Base-by-base conservation (phyloP, 2,797 vertebrate genomes). In the Muscicapa striata region DNA sequence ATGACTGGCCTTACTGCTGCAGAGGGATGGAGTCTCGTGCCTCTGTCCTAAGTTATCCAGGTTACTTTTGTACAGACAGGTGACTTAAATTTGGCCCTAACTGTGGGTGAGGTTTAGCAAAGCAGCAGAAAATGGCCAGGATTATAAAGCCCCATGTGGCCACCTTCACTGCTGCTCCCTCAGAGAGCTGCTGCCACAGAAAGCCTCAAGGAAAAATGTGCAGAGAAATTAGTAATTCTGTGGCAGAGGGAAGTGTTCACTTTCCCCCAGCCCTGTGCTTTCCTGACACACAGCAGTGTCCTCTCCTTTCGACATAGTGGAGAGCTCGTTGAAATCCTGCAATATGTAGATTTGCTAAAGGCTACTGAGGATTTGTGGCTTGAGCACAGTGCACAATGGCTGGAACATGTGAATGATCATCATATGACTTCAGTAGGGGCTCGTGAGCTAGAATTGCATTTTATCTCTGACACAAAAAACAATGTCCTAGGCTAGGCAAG, bases 351-450 rank as follows among this genome's bases (percentile, higher is more conserved):
- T 97, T 78, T 97, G 94, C 94, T 96, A 97, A 97, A 93, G 84
- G 97, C 96, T 87, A 83, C 93, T 66, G 67, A 84, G 74, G 66
- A 95, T 94, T 95, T 96, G 96, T 48, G 84, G 90, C 92, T 87
- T 30, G 83, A 87, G 90, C 91, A 96, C 85, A 97, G 97, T 94
- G 97, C 97, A 98, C 97, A 98, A 98, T 98, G 97, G 91, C 96
- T 97, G 96, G 97, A 98, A 97, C 98, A 98, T 98, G 98, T 98
- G 98, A 98, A 97, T 97, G 90, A 87, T 95, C 97, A 98, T 98
- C 98, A 99, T 98, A 98, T 98, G 98, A 99, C 98, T 98, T 97
- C 96, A 97, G 97, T 80, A 92, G 97, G 97, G 98, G 98, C 98
- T 98, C 97, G 97, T 98, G 98, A 98, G 98, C 97, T 64, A 98